Conservation (phyloP, 1,140 invertebrate species). For the Himalopsyche phryganea region DNA sequence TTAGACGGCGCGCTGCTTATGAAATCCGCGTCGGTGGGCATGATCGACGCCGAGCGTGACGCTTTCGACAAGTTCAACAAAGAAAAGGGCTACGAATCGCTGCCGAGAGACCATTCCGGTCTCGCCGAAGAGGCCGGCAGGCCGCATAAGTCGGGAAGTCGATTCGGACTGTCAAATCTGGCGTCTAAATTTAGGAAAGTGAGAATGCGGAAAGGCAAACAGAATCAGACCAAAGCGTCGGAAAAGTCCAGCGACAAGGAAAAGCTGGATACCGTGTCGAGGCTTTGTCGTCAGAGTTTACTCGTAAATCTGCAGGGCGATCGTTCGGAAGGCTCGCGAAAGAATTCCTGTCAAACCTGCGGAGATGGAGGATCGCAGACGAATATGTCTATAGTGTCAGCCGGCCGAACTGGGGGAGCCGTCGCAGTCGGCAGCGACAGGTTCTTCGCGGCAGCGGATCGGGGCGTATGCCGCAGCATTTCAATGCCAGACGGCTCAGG, state of each 20-base stretch:
- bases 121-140: conserved; percentile 30
- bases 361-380: conserved; percentile 22
- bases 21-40: conserved; percentile 68
- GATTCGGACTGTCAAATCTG: conserved; percentile 59
- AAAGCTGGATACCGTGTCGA: conserved; percentile 56
- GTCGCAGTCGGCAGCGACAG: conserved; percentile 26
- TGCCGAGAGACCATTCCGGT: conserved; percentile 32
- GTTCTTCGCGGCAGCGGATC: conserved; percentile 7
- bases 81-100: conserved; percentile 36
- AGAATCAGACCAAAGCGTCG: conserved; percentile 20
- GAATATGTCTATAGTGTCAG: conserved; percentile 29
- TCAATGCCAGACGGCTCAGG: conserved; percentile 19
- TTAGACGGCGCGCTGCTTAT: conserved; percentile 44
- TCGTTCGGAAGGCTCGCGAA: background rate
- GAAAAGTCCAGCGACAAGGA: conserved; percentile 37
- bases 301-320: conserved; percentile 53
- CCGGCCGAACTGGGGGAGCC: conserved; percentile 28
- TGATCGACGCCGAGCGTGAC: conserved; percentile 63
- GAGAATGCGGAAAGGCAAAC: conserved; percentile 48
- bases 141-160: conserved; percentile 38
- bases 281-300: conserved; percentile 64
- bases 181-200: conserved; percentile 61
- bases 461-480: conserved; percentile 13
- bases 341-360: background rate
- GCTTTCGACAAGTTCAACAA: conserved; percentile 51